Evolutionary conservation across 2,888 invertebrate genomes (phyloP), one percentile per base, ranked within the genome.

Genomic region (Siphlonurus alternatus): DNA sequence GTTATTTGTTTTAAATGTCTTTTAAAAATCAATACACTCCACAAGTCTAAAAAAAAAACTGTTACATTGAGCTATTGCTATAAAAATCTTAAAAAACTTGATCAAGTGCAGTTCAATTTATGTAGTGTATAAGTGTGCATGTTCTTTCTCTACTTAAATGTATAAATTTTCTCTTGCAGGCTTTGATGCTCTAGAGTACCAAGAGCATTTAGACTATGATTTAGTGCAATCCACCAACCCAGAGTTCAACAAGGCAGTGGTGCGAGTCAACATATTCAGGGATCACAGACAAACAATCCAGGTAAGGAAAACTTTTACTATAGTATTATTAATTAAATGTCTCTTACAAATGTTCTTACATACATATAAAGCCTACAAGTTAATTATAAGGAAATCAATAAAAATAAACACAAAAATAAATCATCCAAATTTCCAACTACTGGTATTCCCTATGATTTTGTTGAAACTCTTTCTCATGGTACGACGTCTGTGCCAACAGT

Each of bases 141-240:
- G 20, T 56, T 20, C 5, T 56, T 56, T 56, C 20, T 5, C 20
- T 18, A 56, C 24, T 65, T 51, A 61, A n/a, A n/a, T n/a, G n/a
- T n/a, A n/a, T n/a, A n/a, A n/a, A n/a, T n/a, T 25, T 64, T 67
- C 64, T 56, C 66, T 66, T 67, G 10, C 64, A 76, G 79, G 95
- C 0, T 88, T 97, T 71, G 95, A 98, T 76, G 91, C 89, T 0
- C 78, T 99, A 61, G 86, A 92, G 65, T 98, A 96, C 75, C 88
- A 96, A 76, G 97, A 99, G 74, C 96, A 98, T 73, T 83, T 89
- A 20, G 97, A 99, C 74, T 99, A 96, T 76, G 93, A 91, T 68
- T 83, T 97, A 64, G 86, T 96, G 54, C 88, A 95, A 72, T 97
- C 97, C 0, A 93, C 93, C 0, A 94, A 98, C 77, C 90, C 92